Conservation (phyloP, 2,113 vertebrate species). For the Ceratotherium simum region DNA sequence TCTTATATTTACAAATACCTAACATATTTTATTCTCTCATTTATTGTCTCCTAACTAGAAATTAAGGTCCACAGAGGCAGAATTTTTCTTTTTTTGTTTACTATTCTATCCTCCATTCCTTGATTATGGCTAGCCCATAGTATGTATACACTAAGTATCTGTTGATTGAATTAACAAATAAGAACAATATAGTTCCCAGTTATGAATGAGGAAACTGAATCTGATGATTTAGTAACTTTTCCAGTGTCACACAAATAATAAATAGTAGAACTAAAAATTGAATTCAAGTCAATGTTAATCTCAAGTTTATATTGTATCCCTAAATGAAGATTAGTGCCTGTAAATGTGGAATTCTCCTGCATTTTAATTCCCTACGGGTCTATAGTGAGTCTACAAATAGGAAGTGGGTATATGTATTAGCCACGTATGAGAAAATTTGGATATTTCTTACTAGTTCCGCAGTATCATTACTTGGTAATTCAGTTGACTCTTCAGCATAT, state of each 20-base stretch:
- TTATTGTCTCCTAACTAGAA: not conserved
- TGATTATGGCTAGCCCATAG: not conserved
- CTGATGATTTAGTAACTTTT: not conserved
- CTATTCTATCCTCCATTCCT: not conserved
- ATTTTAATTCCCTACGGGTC: not conserved
- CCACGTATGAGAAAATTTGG: not conserved
- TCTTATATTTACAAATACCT: not conserved
- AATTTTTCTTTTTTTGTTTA: not conserved
- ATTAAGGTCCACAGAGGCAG: not conserved
- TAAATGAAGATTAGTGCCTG: not conserved
- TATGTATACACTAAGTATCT: not conserved
- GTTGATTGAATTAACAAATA: not conserved
- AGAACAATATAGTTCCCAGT: not conserved
- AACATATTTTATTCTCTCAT: not conserved
- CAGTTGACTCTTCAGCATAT: not conserved
- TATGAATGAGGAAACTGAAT: not conserved
- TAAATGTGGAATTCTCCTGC: not conserved
- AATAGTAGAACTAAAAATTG: not conserved
- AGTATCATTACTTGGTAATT: not conserved
- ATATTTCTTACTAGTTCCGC: not conserved
- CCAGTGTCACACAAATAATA: not conserved
- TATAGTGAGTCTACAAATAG: not conserved
- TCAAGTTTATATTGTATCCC: not conserved
- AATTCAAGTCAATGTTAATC: not conserved
- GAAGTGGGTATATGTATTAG: fast-evolving